Base-by-base conservation (phyloP, 2,113 vertebrate species). In the Acanthisitta chloris region DNA sequence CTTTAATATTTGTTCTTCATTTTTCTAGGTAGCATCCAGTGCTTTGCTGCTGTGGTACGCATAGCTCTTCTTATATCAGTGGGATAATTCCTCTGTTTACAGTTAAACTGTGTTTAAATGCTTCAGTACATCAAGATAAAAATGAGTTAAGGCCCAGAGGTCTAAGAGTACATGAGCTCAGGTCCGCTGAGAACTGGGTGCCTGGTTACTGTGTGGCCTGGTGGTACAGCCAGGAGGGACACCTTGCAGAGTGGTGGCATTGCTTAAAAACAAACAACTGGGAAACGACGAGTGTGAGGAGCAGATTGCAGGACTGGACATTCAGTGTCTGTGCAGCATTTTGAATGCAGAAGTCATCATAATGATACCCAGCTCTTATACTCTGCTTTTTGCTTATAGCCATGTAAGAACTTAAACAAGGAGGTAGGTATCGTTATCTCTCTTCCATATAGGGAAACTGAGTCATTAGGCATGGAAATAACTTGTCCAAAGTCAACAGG, bases 1-100 rank as follows among this genome's bases (percentile, higher is more conserved):
- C 8, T 62, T 77, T 12, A 88, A 25, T 73, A 52, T 26, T 40
- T 90, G 24, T 77, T 95, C 49, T 91, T 76, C 13, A 0, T 79
- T 92, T 83, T 88, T 74, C 81, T 66, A 96, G 64, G 77, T 59
- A 92, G 80, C n/a, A 74, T 51, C 64, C 71, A 67, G 55, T 62
- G 34, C 76, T 83, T 74, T 71, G 72, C 74, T 78, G 79, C 79
- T 52, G 49, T 8, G 8, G 64, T 23, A 66, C 2, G 3, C 20
- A 15, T 1, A 83, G 52, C 24, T 88, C 66, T 80, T 33, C 54
- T 54, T 17, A 52, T 66, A 85, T 61, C 52, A 79, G 65, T 49
- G 43, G 64, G 55, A 59, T 86, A 55, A 84, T 42, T 64, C 36
- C 76, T 26, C 19, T 67, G 16, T 61, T 77, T 34, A 28, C 38